phyloP scores from a whole-genome alignment of 2,888 invertebrate genomes.

The Drosophila picticornis region DNA sequence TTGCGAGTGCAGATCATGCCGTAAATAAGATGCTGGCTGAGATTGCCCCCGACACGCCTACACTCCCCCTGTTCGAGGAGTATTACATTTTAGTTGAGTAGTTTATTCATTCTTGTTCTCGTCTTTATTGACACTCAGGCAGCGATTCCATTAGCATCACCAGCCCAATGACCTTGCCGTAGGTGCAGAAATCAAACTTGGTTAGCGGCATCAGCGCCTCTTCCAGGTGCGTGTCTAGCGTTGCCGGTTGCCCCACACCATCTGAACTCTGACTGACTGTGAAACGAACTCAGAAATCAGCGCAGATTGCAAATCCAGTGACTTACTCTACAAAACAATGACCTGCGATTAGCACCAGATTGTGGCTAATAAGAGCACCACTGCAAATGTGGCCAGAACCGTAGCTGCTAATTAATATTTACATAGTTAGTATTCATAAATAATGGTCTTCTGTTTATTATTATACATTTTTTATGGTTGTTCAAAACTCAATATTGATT shows the following conservation, averaged over 20 bases:
- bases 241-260: constrained; percentile 46
- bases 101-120: neutral
- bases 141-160: neutral
- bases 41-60: neutral
- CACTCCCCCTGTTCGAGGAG: neutral
- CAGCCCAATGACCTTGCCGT: constrained; percentile 25
- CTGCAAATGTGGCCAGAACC: constrained; percentile 23
- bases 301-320: neutral
- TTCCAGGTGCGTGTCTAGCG: constrained; percentile 52
- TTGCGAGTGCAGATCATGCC: constrained; percentile 91
- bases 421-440: neutral
- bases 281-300: neutral
- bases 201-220: neutral
- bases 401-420: neutral
- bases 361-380: constrained; percentile 11
- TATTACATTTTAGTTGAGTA: neutral
- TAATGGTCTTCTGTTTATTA: neutral
- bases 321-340: constrained; percentile 44
- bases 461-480: neutral
- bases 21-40: neutral
- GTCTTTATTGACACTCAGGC: neutral
- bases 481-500: neutral
- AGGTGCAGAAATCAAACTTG: constrained; percentile 9
- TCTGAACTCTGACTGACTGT: constrained; percentile 12
- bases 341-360: constrained; percentile 22